Base-by-base conservation (phyloP, 2,113 vertebrate genomes). In the Pygoscelis adeliae region DNA sequence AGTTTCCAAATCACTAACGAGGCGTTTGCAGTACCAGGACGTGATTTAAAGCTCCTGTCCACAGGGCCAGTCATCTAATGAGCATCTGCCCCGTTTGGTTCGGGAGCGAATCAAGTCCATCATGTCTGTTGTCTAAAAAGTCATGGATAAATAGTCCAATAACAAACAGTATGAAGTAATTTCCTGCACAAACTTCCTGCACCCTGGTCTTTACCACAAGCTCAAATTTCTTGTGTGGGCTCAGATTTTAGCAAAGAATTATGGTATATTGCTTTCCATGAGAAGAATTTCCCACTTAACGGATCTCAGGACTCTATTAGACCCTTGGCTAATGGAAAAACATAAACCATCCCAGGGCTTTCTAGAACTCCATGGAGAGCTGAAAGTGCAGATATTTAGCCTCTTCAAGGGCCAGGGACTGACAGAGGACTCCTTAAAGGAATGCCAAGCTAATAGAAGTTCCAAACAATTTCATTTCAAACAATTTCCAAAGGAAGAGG, bases 231-330 rank as follows among this genome's bases (percentile, higher is more conserved):
- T 98, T 97, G 96, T 94, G 79, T 96, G 96, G 94, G 87, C 95
- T 97, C 87, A 86, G 97, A 94, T 97, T 97, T 97, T 97, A 97
- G 94, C 82, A 90, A 98, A 98, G 97, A 98, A 98, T 98, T 98
- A 97, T 78, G 32, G 95, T 95, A 85, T 81, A 92, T 98, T 98
- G 98, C 97, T 97, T 98, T 98, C 97, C 94, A 87, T 73, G 94
- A 94, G 93, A 97, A 96, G 97, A 98, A 98, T 98, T 97, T 98
- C 97, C 95, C 98, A 98, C 98, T 98, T 98, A 98, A 96, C 97
- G 61, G 98, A 98, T 97, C 96, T 97, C 88, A 86, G 96, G 96
- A 89, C 97, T 98, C 97, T 96, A 61, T 97, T 97, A 98, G 97
- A 97, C 89, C 96, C 96, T 96, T 95, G 91, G 46, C 98, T 98